These are phyloP conservation scores for Aplysia californica DNA, from an alignment of 1,140 invertebrate species.

Conservation along the genomic window DNA sequence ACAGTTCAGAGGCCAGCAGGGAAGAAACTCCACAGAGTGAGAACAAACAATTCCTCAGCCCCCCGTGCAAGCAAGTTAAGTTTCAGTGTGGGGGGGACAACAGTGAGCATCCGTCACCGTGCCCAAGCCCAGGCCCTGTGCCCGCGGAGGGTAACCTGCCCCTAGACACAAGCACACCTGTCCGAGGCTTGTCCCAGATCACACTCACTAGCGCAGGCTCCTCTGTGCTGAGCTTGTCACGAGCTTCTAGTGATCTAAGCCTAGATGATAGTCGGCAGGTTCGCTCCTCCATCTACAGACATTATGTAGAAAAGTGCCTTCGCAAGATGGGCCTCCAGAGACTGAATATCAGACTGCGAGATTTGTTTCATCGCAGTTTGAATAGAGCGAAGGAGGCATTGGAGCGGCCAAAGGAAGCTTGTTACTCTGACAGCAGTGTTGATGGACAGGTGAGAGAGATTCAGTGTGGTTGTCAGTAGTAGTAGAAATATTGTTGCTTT, in stretches of 20 bases:
- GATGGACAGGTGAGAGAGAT: not conserved
- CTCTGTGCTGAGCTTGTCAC: conserved; percentile 64
- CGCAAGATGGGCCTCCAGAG: conserved; percentile 87
- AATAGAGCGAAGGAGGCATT: conserved; percentile 65
- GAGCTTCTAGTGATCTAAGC: conserved; percentile 62
- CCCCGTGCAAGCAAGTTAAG: conserved; percentile 26
- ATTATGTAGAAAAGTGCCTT: conserved; percentile 87
- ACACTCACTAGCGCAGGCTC: conserved; percentile 57
- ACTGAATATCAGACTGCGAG: conserved; percentile 67
- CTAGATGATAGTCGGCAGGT: conserved; percentile 40
- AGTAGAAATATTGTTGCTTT: not conserved
- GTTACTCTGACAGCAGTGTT: conserved; percentile 6
- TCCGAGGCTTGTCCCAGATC: conserved; percentile 3
- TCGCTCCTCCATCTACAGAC: conserved; percentile 68
- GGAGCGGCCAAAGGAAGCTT: conserved; percentile 49
- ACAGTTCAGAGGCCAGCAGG: not conserved
- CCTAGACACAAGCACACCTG: conserved; percentile 32
- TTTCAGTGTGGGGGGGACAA: conserved; percentile 30
- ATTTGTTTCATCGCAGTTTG: conserved; percentile 65
- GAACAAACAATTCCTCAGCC: conserved; percentile 13
- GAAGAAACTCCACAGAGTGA: conserved; percentile 11
- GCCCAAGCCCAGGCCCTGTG: conserved; percentile 6
- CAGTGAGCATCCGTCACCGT: conserved; percentile 16
- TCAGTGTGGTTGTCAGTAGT: too few species aligned
- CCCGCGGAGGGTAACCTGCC: conserved; percentile 19